Evolutionary conservation across 1,140 invertebrate species (phyloP), one percentile per base, ranked within the genome.

Genomic region (Heliconius congener): DNA sequence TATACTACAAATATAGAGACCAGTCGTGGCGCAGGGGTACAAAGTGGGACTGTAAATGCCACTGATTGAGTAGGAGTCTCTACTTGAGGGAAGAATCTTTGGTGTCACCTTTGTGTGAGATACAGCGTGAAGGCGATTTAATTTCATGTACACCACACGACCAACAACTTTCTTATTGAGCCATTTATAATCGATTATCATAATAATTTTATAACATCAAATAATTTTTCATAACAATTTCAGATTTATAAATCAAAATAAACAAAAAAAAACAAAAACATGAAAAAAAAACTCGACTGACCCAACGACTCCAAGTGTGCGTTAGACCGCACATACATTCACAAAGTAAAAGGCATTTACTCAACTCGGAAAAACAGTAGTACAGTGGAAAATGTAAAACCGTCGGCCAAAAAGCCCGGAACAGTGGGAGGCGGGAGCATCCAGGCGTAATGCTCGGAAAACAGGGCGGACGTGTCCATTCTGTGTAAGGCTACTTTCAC

Each of bases 391-490:
- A 81, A 77, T 79, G 71, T 73, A 79, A 81, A 81, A 79, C 72
- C 23, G 39, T 76, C 30, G 72, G 72, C 71, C 80, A 78, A 83
- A 85, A 84, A 85, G 77, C 76, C 75, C 78, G 78, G 83, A 83
- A 86, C 82, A 81, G 70, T 52, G 71, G 60, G 75, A 78, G 55
- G 71, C 70, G 79, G 77, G 73, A 16, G 76, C 82, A 84, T 76
- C 83, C 81, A 82, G 77, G 75, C 85, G 84, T 86, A 84, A 87
- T 81, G 74, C 80, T 74, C 79, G 73, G 76, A 74, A 74, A 80
- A 82, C 74, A 81, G 77, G 79, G 80, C 79, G 80, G 80, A 83
- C 81, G 78, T 80, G 82, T 84, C 85, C 81, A 81, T 84, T 84
- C 73, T 52, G 46, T 70, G 46, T 66, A 66, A 66, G 60, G 60